phyloP scores from a whole-genome alignment of 2,888 invertebrate genomes.

The Stegana nigrithorax region DNA sequence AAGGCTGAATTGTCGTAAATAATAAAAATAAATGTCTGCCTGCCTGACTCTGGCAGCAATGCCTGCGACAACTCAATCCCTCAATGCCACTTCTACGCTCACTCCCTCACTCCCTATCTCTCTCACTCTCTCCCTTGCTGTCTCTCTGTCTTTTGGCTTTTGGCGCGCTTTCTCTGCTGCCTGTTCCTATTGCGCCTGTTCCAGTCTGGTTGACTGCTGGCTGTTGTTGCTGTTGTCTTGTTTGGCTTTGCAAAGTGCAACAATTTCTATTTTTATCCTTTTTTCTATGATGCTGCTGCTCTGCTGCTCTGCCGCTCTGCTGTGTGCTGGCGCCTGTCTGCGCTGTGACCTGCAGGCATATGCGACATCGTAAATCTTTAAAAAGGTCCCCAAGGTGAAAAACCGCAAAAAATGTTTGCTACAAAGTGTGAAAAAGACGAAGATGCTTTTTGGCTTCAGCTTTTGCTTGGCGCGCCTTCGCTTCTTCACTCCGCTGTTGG shows the following conservation, averaged over 20 bases:
- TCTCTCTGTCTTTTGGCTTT: too few relatives aligned
- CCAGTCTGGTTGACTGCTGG: conserved; percentile 23
- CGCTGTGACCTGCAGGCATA: conserved; percentile 64
- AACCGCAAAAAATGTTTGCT: conserved; percentile 39
- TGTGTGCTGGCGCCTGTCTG: conserved; percentile 23
- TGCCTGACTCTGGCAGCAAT: conserved; percentile 28
- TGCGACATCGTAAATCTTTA: conserved; percentile 65
- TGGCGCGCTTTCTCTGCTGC: too few relatives aligned
- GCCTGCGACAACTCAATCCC: conserved; percentile 19
- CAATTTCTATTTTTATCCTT: conserved; percentile 41
- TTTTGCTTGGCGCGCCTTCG: too few relatives aligned
- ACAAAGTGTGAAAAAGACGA: conserved; percentile 58
- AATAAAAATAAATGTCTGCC: conserved; percentile 62
- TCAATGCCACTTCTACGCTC: too few relatives aligned
- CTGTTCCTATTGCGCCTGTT: conserved; percentile 19
- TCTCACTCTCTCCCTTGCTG: not conserved
- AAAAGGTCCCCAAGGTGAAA: conserved; percentile 61
- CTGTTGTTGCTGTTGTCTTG: conserved; percentile 48
- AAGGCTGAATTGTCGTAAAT: conserved; percentile 56
- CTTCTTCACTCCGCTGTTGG: conserved; percentile 33
- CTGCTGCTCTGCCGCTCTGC: not conserved
- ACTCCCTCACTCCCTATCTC: too few relatives aligned
- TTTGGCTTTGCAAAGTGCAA: conserved; percentile 59
- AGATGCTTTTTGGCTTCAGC: conserved; percentile 51
- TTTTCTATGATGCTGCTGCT: not conserved